These are phyloP conservation scores for Plemyria rubiginata DNA, from an alignment of 2,888 invertebrate genomes.

Conservation along the genomic window DNA sequence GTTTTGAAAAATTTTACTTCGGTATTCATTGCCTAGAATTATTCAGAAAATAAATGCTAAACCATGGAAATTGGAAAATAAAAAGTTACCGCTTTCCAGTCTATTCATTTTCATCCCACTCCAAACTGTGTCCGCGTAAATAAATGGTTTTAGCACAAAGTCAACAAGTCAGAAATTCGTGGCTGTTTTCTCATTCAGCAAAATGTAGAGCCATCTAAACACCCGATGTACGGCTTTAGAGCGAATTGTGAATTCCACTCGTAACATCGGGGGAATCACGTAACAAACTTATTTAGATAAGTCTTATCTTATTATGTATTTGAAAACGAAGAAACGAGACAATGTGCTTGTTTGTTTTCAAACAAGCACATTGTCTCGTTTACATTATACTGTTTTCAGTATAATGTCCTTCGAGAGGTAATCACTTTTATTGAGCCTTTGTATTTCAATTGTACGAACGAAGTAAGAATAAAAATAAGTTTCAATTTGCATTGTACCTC, in stretches of 20 bases:
- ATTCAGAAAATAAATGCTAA: not conserved
- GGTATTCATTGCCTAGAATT: not conserved
- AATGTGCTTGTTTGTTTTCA: conserved; percentile 27
- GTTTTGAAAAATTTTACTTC: not conserved
- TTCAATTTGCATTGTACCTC: conserved; percentile 8
- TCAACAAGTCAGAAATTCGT: conserved; percentile 43
- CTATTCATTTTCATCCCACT: conserved; percentile 4
- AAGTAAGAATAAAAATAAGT: conserved; percentile 18
- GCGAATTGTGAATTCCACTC: conserved; percentile 45
- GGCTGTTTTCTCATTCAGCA: conserved; percentile 46
- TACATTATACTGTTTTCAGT: too few species aligned
- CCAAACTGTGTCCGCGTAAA: conserved; percentile 1
- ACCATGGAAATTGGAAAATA: not conserved
- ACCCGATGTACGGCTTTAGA: conserved; percentile 43
- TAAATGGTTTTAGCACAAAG: conserved; percentile 20
- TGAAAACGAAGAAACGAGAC: conserved; percentile 30
- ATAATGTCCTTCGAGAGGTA: conserved; percentile 24
- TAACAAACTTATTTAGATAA: too few species aligned
- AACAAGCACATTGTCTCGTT: too few species aligned
- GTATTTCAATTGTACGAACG: conserved; percentile 24
- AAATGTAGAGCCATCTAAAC: conserved; percentile 45
- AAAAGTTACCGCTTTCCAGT: not conserved
- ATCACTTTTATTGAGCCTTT: conserved; percentile 30
- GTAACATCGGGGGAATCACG: conserved; percentile 41
- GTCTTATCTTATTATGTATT: too few species aligned